phyloP scores from a whole-genome alignment of 2,888 invertebrate genomes.

The Gnatocerus cornutus region DNA sequence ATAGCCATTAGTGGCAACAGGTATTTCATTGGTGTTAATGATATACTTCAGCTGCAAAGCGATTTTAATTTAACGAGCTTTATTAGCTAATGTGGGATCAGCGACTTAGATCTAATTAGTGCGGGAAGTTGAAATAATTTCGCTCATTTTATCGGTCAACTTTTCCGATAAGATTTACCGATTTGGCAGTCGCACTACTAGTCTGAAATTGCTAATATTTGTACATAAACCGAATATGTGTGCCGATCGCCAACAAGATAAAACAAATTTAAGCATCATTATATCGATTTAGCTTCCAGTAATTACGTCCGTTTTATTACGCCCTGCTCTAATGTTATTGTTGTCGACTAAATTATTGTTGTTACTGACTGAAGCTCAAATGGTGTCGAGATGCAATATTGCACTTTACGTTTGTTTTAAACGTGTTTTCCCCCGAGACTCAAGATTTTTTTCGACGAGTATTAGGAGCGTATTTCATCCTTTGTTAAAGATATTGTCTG shows the following conservation, averaged over 20 bases:
- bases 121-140: conserved; percentile 3
- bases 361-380: conserved; percentile 34
- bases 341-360: conserved; percentile 35
- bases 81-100: background rate
- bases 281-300: conserved; percentile 41
- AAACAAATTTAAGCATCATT: conserved; percentile 49
- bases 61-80: conserved; percentile 31
- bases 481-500: conserved; percentile 41
- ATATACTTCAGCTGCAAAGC: conserved; percentile 20
- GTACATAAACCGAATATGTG: conserved; percentile 57
- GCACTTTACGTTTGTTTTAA: conserved; percentile 12
- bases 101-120: conserved; percentile 5
- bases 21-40: conserved; percentile 35
- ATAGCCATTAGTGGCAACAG: conserved; percentile 29
- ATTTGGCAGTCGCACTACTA: conserved; percentile 46
- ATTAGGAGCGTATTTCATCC: conserved; percentile 39
- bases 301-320: conserved; percentile 43
- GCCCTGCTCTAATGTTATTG: conserved; percentile 23
- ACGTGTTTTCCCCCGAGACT: background rate
- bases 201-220: conserved; percentile 58
- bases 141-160: conserved; percentile 20
- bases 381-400: conserved; percentile 15
- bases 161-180: conserved; percentile 35
- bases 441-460: conserved; percentile 9
- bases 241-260: conserved; percentile 53